Percentiles rank a stretch among this genome's conserved stretches.
Evolutionary conservation across 2,888 invertebrate genomes (phyloP).

Genomic region (Diarsia mendica): DNA sequence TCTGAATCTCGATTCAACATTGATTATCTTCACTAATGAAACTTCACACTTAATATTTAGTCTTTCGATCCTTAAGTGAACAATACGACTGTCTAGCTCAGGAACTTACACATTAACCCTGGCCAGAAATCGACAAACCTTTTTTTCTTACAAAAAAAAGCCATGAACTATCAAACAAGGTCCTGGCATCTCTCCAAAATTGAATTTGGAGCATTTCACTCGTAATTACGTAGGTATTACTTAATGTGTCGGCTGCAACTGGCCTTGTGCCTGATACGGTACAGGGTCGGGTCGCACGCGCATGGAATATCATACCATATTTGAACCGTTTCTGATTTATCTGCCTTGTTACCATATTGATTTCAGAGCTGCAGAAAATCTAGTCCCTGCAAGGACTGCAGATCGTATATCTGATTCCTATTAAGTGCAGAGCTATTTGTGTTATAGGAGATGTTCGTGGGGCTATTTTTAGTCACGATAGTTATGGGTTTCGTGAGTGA

Average conservation of each 20-base stretch:
- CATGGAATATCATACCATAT: conserved; percentile 62
- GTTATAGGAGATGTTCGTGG: conserved; percentile 13
- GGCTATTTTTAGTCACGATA: conserved; percentile 26
- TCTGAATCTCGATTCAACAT: neutral
- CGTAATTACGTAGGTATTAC: conserved; percentile 55
- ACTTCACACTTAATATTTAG: neutral
- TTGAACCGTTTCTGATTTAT: conserved; percentile 49
- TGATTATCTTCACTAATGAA: neutral
- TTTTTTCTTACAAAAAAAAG: neutral
- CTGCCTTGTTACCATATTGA: conserved; percentile 39
- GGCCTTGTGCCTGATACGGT: conserved; percentile 73
- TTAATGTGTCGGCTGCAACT: conserved; percentile 59
- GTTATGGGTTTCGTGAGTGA: conserved; percentile 36
- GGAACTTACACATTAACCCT: too few species aligned
- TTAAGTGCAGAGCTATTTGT: conserved; percentile 28
- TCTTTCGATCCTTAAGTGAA: neutral
- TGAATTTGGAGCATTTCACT: conserved; percentile 38
- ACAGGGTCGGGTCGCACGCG: conserved; percentile 74
- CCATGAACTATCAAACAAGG: conserved; percentile 28
- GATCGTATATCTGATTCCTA: conserved; percentile 32
- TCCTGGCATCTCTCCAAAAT: conserved; percentile 39
- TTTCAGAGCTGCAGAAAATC: conserved; percentile 42
- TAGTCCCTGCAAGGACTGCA: conserved; percentile 12
- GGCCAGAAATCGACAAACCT: neutral
- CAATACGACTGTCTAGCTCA: neutral